phyloP scores from a whole-genome alignment of 1,140 invertebrate genomes.

The Drosophila jambulina region DNA sequence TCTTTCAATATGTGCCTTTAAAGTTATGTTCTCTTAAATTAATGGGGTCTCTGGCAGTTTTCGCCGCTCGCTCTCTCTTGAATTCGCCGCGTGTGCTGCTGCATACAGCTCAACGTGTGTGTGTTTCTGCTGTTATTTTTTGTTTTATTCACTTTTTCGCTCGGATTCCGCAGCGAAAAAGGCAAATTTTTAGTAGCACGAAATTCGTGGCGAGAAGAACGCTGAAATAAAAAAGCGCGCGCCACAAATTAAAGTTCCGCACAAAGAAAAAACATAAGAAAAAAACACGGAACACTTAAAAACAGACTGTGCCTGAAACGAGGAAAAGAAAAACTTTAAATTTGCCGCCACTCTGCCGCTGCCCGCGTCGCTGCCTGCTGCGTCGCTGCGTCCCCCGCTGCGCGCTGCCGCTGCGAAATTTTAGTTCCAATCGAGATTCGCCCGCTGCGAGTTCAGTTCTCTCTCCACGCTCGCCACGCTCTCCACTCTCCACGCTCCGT shows the following conservation, averaged over 20 bases:
- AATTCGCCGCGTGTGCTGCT: conserved; percentile 38
- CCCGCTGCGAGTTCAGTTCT: conserved; percentile 40
- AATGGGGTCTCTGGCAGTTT: not conserved
- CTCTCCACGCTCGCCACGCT: conserved; percentile 14
- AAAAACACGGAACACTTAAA: conserved; percentile 2
- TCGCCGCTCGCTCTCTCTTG: not conserved
- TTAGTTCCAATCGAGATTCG: conserved; percentile 42
- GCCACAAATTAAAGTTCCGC: conserved; percentile 31
- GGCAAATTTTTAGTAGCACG: conserved; percentile 61
- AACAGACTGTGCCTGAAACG: not conserved
- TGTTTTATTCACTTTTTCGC: conserved; percentile 60
- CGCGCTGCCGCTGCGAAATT: conserved; percentile 24
- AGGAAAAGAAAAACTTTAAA: conserved; percentile 15
- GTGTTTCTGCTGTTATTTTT: conserved; percentile 47
- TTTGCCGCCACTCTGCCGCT: conserved; percentile 32
- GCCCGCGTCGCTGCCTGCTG: conserved; percentile 9
- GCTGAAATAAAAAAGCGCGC: conserved; percentile 33
- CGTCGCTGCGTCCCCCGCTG: conserved; percentile 24
- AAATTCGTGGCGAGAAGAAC: conserved; percentile 74
- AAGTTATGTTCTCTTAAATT: conserved; percentile 10
- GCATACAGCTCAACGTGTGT: conserved; percentile 28
- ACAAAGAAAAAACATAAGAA: conserved; percentile 6
- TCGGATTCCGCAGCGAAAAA: conserved; percentile 61
- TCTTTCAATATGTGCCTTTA: not conserved
- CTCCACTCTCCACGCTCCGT: conserved; percentile 13